These are phyloP conservation scores for Setipinna tenuifilis DNA, from an alignment of 2,797 vertebrate genomes.

Conservation along the genomic window DNA sequence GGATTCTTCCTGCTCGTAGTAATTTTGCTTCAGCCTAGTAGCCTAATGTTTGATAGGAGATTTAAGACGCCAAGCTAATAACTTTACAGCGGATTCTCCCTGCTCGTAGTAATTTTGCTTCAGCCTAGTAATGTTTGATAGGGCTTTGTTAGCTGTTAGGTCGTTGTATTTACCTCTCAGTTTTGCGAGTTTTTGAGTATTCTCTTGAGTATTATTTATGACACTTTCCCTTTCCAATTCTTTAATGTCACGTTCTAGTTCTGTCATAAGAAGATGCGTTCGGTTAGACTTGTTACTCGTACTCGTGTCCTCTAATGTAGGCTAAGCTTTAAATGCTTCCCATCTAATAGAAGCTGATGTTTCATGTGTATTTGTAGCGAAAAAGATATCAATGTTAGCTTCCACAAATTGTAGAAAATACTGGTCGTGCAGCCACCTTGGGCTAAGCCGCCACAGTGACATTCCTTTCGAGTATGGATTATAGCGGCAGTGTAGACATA, in stretches of 20 bases:
- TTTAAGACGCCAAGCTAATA: too few species aligned
- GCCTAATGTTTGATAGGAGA: not conserved
- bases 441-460: slow-evolving; percentile 24
- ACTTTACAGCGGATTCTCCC: not conserved
- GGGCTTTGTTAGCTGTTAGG: not conserved
- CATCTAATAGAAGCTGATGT: slow-evolving; percentile 28
- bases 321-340: slow-evolving; percentile 44
- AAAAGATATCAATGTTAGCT: slow-evolving; percentile 33
- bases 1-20: slow-evolving; percentile 7
- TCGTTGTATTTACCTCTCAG: slow-evolving; percentile 1
- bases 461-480: not conserved
- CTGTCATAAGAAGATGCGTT: not conserved
- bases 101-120: slow-evolving; percentile 4
- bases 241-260: slow-evolving; percentile 6
- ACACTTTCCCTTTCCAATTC: not conserved
- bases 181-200: not conserved
- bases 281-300: not conserved
- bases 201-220: not conserved
- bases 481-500: slow-evolving; percentile 30
- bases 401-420: slow-evolving; percentile 33
- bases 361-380: slow-evolving; percentile 21
- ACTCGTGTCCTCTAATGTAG: slow-evolving; percentile 35
- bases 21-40: not conserved
- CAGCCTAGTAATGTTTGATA: not conserved
- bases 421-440: slow-evolving; percentile 26